Evolutionary conservation across 2,113 vertebrate genomes (phyloP), one percentile per base, ranked within the genome.

Genomic region (Lates calcarifer): DNA sequence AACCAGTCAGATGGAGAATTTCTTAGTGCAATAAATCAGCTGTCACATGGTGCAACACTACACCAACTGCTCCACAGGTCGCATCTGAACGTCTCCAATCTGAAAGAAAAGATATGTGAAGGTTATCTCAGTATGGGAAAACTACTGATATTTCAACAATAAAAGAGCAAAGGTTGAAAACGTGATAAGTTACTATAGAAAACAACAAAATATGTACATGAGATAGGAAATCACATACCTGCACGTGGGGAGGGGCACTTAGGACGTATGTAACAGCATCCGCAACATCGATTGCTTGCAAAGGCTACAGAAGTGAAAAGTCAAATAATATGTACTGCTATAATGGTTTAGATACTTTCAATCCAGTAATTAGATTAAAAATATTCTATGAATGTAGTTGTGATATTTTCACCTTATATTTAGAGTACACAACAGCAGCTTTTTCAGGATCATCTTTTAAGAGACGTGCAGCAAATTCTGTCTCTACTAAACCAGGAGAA

Each of bases 1-100:
- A n/a, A n/a, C 9, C 4, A 22, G 13, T 58, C 9, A 24, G 12
- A 66, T 31, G 37, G 53, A 33, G n/a, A 64, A 17, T 31, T 1
- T 13, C 17, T 55, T 26, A 26, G 29, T 28, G 3, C 22, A 13
- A 8, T 0, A 13, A 33, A 15, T 64, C 41, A 14, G 26, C 31
- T 0, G 1, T 82, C 82, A 45, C 22, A 37, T 7, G 26, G 4
- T 37, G 37, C 49, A 51, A 1, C 10, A 10, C 31, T 87, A 90
- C 0, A 0, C 15, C 18, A 35, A 1, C 92, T 97, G 95, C 89
- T 97, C 96, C 8, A 95, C 95, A 49, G 95, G 94, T 78, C 92
- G 93, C 94, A 98, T 94, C 93, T 95, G 95, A 88, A 98, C 89
- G 79, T 98, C 96, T 82, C 96, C 96, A 1, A 98, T 95, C 97